phyloP scores from a whole-genome alignment of 1,140 invertebrate genomes.

The Bacillus rossius region DNA sequence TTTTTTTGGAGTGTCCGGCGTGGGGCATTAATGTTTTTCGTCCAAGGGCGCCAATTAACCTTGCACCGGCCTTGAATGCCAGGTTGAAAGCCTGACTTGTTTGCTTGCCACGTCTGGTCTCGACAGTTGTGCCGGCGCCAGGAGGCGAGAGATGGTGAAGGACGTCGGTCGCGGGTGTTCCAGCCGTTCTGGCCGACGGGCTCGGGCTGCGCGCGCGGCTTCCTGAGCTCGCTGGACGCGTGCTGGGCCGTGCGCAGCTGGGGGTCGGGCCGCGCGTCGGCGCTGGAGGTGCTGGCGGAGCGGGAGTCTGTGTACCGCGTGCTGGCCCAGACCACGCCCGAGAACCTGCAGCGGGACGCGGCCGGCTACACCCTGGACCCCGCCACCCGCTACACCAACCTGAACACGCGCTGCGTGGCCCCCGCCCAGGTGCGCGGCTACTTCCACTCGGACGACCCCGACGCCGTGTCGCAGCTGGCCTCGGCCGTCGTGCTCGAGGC shows the following conservation, averaged over 20 bases:
- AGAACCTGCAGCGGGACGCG: slow-evolving; percentile 89
- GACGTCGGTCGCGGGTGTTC: too few species aligned
- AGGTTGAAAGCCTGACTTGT: too few species aligned
- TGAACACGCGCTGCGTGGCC: slow-evolving; percentile 55
- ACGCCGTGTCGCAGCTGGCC: slow-evolving; percentile 44
- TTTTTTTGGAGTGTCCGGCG: too few species aligned
- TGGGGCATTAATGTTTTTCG: too few species aligned
- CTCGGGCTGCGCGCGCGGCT: slow-evolving; percentile 94
- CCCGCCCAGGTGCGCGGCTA: slow-evolving; percentile 60
- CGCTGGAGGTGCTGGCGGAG: slow-evolving; percentile 84
- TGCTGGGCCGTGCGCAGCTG: slow-evolving; percentile 91
- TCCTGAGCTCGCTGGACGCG: slow-evolving; percentile 91
- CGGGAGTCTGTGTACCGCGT: slow-evolving; percentile 90
- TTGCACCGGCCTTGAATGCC: too few species aligned
- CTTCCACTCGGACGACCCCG: slow-evolving; percentile 55
- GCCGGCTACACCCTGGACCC: slow-evolving; percentile 87
- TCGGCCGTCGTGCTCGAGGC: slow-evolving; percentile 38
- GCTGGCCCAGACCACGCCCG: slow-evolving; percentile 91
- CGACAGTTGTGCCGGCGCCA: too few species aligned
- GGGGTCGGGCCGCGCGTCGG: slow-evolving; percentile 59
- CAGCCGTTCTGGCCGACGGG: slow-evolving; percentile 98
- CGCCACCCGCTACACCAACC: slow-evolving; percentile 65
- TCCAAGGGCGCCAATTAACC: too few species aligned
- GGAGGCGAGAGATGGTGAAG: too few species aligned
- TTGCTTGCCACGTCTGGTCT: too few species aligned